Conservation (phyloP, 1,140 invertebrate genomes). For the Neuroterus valhalla region DNA sequence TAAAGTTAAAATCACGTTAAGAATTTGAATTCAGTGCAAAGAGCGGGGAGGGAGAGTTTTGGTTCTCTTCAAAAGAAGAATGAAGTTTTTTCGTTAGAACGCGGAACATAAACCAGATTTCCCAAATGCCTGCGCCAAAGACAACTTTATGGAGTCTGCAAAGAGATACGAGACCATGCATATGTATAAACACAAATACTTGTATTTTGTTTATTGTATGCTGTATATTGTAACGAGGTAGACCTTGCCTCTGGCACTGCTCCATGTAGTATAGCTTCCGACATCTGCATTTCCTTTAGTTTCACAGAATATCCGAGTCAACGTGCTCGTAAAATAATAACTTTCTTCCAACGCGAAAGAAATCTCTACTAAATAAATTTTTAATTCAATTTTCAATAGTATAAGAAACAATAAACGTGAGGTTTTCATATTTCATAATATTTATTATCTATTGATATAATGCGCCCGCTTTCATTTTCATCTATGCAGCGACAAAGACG, state of each 20-base stretch:
- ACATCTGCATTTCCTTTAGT: constrained; percentile 10
- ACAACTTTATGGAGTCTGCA: constrained; percentile 46
- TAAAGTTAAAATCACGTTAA: background rate
- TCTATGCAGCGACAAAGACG: too few species aligned
- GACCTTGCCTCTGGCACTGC: background rate
- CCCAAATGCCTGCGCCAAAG: constrained; percentile 46
- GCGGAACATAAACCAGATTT: constrained; percentile 57
- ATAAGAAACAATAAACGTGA: too few species aligned
- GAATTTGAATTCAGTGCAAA: background rate
- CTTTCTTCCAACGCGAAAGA: background rate
- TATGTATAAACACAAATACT: constrained; percentile 31
- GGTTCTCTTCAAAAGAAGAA: background rate
- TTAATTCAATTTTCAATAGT: background rate
- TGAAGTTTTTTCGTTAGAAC: constrained; percentile 16
- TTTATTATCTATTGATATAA: too few species aligned
- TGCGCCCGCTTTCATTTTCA: too few species aligned
- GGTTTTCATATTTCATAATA: too few species aligned
- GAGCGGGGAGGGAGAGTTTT: background rate
- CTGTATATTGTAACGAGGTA: background rate
- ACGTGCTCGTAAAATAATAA: background rate
- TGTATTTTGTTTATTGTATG: background rate
- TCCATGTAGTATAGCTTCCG: background rate
- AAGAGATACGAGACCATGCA: constrained; percentile 32
- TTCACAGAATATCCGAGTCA: constrained; percentile 5
- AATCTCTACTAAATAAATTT: background rate